phyloP scores from a whole-genome alignment of 2,113 vertebrate genomes.

The Odontophorus gujanensis region DNA sequence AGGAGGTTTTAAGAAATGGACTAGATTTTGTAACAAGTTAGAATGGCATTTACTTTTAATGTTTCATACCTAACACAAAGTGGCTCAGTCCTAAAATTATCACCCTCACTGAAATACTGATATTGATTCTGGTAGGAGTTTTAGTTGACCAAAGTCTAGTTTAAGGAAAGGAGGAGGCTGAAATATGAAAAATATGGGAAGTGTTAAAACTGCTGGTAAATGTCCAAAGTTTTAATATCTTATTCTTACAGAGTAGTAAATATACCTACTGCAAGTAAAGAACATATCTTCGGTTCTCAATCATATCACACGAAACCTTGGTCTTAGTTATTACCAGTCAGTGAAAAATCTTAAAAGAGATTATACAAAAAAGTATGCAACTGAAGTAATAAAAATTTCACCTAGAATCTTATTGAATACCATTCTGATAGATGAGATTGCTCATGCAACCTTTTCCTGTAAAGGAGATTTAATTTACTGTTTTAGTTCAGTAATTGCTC shows the following conservation, averaged over 20 bases:
- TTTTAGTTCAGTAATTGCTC: not conserved
- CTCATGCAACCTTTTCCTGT: not conserved
- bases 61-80: not conserved
- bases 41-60: not conserved
- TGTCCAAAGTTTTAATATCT: not conserved
- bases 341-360: not conserved
- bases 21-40: not conserved
- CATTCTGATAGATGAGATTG: not conserved
- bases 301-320: not conserved
- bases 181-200: not conserved
- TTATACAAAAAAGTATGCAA: not conserved
- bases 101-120: not conserved
- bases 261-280: not conserved
- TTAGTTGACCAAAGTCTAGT: not conserved
- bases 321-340: not conserved
- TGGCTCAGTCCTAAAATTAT: not conserved
- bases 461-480: not conserved
- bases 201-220: not conserved
- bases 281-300: not conserved
- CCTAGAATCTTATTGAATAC: not conserved
- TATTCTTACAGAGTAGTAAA: not conserved
- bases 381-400: not conserved
- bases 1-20: not conserved
- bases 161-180: not conserved
- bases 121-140: slow-evolving; percentile 1